Base-by-base conservation (phyloP, 2,888 invertebrate genomes). In the Eristalis intricaria region DNA sequence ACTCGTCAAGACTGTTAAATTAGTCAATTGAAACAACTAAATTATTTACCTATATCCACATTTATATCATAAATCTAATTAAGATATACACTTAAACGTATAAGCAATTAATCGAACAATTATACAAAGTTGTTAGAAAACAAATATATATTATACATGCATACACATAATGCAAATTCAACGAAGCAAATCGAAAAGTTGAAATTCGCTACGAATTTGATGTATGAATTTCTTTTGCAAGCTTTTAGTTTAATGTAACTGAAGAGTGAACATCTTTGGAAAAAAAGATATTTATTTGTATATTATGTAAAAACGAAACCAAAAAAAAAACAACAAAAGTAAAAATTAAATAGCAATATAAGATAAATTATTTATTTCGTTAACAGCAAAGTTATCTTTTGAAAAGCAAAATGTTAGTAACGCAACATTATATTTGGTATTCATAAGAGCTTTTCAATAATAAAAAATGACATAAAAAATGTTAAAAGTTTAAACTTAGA, bases 1-100 rank as follows among this genome's bases (percentile, higher is more conserved):
- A 84, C 58, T 84, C 68, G 79, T 75, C 66, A 87, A 87, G 87
- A 87, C 87, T 84, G 84, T 84, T 84, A 87, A 80, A 84, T 76
- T 84, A 87, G 84, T 87, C 87, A 84, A 87, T 87, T 87, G 70
- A 84, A 76, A 81, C 71, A 76, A 76, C 64, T 69, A 77, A 77
- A 73, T 77, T 71, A 81, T 85, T 65, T 82, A 82, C 73, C 64
- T 68, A 61, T 64, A 79, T 56, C 38, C 80, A 73, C 63, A 84
- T 76, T 70, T 84, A 79, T 71, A 77, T 63, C 35, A 74, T 63
- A 73, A 61, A 61, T 61, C 38, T 26, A 58, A 22, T 23, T 40
- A 60, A 69, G 23, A 63, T 77, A 50, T 77, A 43, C 35, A 64
- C 19, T 70, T 71, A 61, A 60, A 63, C 56, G 56, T 50, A n/a